Base-by-base conservation (phyloP, 2,797 vertebrate species). In the Lepilemur ruficaudatus region DNA sequence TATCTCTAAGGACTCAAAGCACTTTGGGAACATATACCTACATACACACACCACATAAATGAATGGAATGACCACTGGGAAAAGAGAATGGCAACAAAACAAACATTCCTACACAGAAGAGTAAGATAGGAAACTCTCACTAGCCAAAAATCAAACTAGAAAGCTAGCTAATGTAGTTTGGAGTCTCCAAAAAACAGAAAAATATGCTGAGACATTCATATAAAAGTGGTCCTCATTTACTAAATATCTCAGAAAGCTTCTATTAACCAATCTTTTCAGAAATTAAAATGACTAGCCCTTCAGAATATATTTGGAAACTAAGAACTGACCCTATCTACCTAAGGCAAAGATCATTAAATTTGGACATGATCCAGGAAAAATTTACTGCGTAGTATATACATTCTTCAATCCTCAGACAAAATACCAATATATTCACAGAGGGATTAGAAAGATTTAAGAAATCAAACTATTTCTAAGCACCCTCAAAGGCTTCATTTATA, bases 31-130 rank as follows among this genome's bases (percentile, higher is more conserved):
- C 50, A 79, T 25, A 86, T 55, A 93, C 25, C 48, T 81, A 79
- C 9, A 28, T 50, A 72, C 50, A 84, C 2, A 84, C 15, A 61
- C 75, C 38, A 85, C 81, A 80, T 30, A 87, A 90, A 76, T 85
- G 57, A 96, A 84, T 43, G 30, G 2, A 91, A 23, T 87, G 73
- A 89, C 86, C 35, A 75, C 18, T 75, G n/a, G 63, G 87, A 79
- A 96, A 95, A 91, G n/a, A 78, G 72, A 92, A 67, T 61, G n/a
- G 52, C 30, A 96, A 96, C 75, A 81, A 94, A 95, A 93, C 12
- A 94, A 96, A 84, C 76, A 94, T 86, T 93, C 55, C 61, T n/a
- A n/a, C 38, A 78, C 0, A 78, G 43, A 76, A 59, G 23, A 72
- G 35, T 43, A 78, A 85, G n/a, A 89, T 0, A 92, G 46, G 46